Evolutionary conservation across 2,888 invertebrate species (phyloP).

Genomic region (Oeneis ivallda): DNA sequence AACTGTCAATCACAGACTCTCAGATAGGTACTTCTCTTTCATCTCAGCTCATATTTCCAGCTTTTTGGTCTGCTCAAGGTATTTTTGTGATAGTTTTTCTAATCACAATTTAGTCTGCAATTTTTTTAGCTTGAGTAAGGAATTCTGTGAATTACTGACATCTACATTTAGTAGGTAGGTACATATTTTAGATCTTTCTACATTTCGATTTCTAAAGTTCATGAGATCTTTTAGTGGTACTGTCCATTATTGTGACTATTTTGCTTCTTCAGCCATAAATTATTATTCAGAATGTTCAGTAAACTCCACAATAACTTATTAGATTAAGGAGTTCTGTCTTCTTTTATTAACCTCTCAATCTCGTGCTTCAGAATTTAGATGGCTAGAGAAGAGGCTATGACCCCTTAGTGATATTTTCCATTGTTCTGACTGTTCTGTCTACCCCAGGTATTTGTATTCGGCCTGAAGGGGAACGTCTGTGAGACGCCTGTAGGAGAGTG

Average conservation of each 20-base stretch:
- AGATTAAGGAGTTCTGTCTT: background rate
- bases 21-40: no score
- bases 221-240: background rate
- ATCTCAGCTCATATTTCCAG: background rate
- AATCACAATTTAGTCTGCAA: background rate
- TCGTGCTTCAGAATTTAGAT: background rate
- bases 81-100: background rate
- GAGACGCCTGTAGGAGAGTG: constrained; percentile 62
- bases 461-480: constrained; percentile 61
- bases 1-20: background rate
- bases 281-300: background rate
- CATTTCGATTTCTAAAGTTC: background rate
- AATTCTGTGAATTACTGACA: background rate
- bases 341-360: background rate
- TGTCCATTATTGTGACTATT: background rate
- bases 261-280: background rate
- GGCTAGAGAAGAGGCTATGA: constrained; percentile 37
- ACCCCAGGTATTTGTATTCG: constrained; percentile 46
- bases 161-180: background rate
- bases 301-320: background rate
- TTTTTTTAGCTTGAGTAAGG: background rate
- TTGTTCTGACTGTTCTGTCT: constrained; percentile 63
- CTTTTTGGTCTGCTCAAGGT: background rate
- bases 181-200: background rate
- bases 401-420: constrained; percentile 48